Evolutionary conservation across 2,888 invertebrate genomes (phyloP).

Genomic region (Trachelus troglodyta): DNA sequence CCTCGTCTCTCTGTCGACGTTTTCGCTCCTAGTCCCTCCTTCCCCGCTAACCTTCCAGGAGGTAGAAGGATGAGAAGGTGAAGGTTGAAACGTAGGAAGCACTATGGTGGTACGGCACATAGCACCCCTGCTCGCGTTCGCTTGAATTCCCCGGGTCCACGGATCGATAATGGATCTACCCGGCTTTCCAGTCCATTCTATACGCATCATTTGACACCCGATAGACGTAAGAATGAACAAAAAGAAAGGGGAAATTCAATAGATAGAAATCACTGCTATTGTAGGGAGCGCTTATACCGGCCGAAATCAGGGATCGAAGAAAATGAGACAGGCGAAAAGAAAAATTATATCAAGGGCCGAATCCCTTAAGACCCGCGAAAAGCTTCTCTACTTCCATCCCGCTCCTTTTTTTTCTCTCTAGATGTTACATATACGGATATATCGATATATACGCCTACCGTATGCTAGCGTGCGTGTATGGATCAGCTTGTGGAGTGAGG

Average conservation of each 20-base stretch:
- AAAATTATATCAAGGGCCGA: conserved; percentile 53
- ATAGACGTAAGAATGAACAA: conserved; percentile 47
- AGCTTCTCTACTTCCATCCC: neutral
- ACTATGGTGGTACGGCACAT: neutral
- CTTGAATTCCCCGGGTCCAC: conserved; percentile 37
- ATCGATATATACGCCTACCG: neutral
- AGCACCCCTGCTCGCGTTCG: conserved; percentile 4
- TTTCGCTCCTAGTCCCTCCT: neutral
- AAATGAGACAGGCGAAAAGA: conserved; percentile 54
- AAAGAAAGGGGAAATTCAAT: conserved; percentile 53
- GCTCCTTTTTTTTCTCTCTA: neutral
- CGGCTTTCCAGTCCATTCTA: conserved; percentile 57
- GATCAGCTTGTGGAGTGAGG: conserved; percentile 22
- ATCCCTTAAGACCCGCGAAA: conserved; percentile 50
- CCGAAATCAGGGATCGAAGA: conserved; percentile 30
- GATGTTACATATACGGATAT: neutral
- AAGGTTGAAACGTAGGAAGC: neutral
- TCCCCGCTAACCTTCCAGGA: neutral
- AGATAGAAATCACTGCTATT: conserved; percentile 60
- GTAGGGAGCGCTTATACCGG: conserved; percentile 32
- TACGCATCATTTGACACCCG: conserved; percentile 63
- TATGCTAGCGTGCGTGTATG: neutral
- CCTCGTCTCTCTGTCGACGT: neutral
- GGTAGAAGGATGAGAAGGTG: neutral
- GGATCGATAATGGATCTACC: conserved; percentile 58